Evolutionary conservation across 2,888 invertebrate genomes (phyloP).

Genomic region (Eurytoma californica): DNA sequence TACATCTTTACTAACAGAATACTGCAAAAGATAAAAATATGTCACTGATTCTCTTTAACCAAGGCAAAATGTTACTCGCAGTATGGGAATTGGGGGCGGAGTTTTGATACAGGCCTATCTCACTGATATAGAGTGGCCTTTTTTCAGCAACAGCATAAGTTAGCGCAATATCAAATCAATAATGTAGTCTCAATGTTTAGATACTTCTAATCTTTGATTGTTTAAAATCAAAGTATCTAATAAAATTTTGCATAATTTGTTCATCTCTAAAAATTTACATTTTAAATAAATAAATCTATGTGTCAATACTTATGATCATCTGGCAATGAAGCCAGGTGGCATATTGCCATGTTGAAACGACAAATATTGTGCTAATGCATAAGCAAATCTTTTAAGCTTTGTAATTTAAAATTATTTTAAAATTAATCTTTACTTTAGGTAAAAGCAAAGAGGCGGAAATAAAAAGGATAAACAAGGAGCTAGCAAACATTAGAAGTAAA

Average conservation of each 20-base stretch:
- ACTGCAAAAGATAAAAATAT: constrained; percentile 37
- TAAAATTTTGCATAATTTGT: constrained; percentile 15
- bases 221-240: constrained; percentile 22
- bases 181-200: constrained; percentile 43
- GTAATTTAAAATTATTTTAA: constrained; percentile 32
- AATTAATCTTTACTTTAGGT: constrained; percentile 77
- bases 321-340: constrained; percentile 65
- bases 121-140: constrained; percentile 48
- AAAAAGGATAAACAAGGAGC: constrained; percentile 99
- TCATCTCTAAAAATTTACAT: constrained; percentile 24
- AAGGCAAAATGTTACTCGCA: constrained; percentile 51
- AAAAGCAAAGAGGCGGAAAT: constrained; percentile 99
- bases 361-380: constrained; percentile 29
- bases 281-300: constrained; percentile 11
- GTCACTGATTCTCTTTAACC: constrained; percentile 27
- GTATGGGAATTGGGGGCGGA: constrained; percentile 72
- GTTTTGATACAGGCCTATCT: constrained; percentile 68
- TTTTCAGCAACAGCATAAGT: constrained; percentile 37
- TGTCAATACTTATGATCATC: constrained; percentile 47
- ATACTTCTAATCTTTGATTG: constrained; percentile 24
- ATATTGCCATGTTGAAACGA: constrained; percentile 61
- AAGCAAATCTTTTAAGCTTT: constrained; percentile 10
- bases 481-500: constrained; percentile 99
- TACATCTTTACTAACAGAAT: constrained; percentile 20
- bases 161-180: constrained; percentile 51